phyloP scores from a whole-genome alignment of 2,113 vertebrate species.

The Epinephelus fuscoguttatus region DNA sequence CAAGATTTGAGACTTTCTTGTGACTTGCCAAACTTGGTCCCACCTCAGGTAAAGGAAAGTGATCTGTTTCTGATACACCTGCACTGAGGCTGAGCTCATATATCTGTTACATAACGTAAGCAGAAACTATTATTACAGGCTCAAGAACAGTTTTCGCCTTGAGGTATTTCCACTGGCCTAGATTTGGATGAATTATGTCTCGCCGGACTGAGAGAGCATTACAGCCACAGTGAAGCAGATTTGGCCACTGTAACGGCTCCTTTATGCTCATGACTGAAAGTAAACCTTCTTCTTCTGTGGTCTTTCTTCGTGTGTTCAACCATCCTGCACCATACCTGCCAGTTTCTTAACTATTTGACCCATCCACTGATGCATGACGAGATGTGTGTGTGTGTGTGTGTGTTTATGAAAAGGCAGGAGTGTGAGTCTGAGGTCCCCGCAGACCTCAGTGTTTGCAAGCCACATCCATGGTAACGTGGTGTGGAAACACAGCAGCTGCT shows the following conservation, averaged over 20 bases:
- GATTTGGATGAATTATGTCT: slow-evolving; percentile 6
- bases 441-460: slow-evolving; percentile 73
- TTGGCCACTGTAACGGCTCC: not conserved
- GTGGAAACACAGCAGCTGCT: slow-evolving; percentile 66
- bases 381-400: slow-evolving; percentile 23
- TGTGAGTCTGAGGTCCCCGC: slow-evolving; percentile 40
- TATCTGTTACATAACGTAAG: not conserved
- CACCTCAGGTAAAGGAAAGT: not conserved
- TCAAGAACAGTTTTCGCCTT: not conserved
- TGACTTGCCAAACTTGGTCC: not conserved
- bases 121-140: slow-evolving; percentile 14
- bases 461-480: slow-evolving; percentile 75
- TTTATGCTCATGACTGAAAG: slow-evolving; percentile 12
- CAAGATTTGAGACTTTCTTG: not conserved
- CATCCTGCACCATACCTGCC: not conserved
- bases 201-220: slow-evolving; percentile 16
- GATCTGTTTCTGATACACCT: not conserved
- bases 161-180: slow-evolving; percentile 7
- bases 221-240: slow-evolving; percentile 10
- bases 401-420: not conserved
- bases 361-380: slow-evolving; percentile 22
- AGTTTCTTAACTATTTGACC: slow-evolving; percentile 42
- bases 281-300: slow-evolving; percentile 26
- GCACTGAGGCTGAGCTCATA: not conserved
- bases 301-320: slow-evolving; percentile 17